Evolutionary conservation across 2,113 vertebrate genomes (phyloP), one percentile per base, ranked within the genome.

Genomic region (Ophthalmotilapia sp.): DNA sequence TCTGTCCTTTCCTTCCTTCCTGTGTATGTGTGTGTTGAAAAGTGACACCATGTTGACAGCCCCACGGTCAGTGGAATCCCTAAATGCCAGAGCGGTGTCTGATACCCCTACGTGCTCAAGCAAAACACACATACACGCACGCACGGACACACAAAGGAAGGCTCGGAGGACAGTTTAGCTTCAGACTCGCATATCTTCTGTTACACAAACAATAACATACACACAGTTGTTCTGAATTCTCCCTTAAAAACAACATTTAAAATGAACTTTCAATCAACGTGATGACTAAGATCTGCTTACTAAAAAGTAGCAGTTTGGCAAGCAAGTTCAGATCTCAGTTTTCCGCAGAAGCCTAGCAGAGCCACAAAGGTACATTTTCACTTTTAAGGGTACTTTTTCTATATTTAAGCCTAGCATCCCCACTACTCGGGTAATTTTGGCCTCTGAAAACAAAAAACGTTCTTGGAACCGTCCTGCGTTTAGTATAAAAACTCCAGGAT

Each of bases 21-120:
- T 85, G 83, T 90, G 90, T 89, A 19, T 84, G 79, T 88, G 80
- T 90, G 88, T 92, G 88, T 90, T 93, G 96, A 95, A 95, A 96
- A 92, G 86, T 90, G 93, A 96, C 89, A 95, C 94, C 80, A 42
- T 85, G 88, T 86, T 95, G 91, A 95, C 95, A 96, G 90, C 70
- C 79, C 85, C 73, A 91, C 33, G 21, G 90, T 91, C 88, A 89
- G 92, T 90, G 93, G 92, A 95, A 96, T 93, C 93, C 93, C 93
- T 88, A 89, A 93, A 95, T 94, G 88, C 90, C 93, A 95, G 87
- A 88, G 77, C 5, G 9, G 82, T 29, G 60, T 87, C 83, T 77
- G 88, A 91, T 90, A 92, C 86, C 75, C 49, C 36, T 77, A 70
- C 79, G 26, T 84, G 62, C 86, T 90, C 42, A 13, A 36, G 81